Evolutionary conservation across 2,797 vertebrate genomes (phyloP).

Genomic region (Muscicapa comitata): DNA sequence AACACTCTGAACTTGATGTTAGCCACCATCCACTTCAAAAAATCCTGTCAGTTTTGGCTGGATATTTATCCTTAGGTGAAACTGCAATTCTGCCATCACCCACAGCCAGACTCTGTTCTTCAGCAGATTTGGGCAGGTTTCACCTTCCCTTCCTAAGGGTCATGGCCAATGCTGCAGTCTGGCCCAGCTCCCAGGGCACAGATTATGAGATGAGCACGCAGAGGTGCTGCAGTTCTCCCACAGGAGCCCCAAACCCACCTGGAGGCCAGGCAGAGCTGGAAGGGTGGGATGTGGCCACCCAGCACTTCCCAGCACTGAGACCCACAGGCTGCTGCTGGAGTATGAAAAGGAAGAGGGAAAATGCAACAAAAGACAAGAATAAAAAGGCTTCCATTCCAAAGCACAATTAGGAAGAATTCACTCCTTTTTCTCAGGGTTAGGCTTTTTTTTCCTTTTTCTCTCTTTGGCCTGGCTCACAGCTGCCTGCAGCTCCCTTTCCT

Average conservation of each 20-base stretch:
- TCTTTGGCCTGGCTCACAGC: neutral
- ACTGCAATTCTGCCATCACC: neutral
- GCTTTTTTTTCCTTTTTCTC: neutral
- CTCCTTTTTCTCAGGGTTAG: conserved; percentile 13
- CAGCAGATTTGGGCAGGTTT: neutral
- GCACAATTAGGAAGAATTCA: neutral
- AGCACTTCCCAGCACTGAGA: fast-evolving
- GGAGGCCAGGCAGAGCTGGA: neutral
- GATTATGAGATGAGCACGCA: neutral
- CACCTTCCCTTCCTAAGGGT: neutral
- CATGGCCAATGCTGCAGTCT: neutral
- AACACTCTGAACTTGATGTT: neutral
- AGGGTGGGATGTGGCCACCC: neutral
- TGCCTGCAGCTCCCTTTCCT: conserved; percentile 29
- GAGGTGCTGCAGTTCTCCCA: neutral
- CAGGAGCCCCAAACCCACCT: neutral
- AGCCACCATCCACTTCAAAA: neutral
- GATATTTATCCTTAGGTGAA: neutral
- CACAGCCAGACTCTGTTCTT: neutral
- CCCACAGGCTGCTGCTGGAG: neutral
- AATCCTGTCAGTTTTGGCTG: neutral
- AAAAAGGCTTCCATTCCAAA: conserved; percentile 10
- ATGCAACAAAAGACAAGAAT: neutral
- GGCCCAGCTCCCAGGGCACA: neutral
- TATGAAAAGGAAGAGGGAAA: neutral